Evolutionary conservation across 2,113 vertebrate species (phyloP).

Genomic region (Bathybates hornii): DNA sequence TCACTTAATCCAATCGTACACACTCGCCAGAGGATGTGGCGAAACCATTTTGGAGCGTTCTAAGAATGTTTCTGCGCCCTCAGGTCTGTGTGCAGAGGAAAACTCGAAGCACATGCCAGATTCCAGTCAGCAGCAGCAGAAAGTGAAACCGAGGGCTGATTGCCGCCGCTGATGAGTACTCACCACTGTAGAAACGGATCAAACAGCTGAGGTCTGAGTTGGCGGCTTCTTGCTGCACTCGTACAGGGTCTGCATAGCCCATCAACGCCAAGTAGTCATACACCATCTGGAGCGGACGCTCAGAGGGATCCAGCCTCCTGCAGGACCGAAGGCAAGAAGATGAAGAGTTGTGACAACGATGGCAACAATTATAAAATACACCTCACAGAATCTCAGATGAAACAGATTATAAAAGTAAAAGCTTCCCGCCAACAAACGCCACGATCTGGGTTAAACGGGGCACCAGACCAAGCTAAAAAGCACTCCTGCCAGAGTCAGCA

Average conservation of each 20-base stretch:
- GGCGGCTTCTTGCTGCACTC: conserved; percentile 88
- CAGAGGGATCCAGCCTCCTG: conserved; percentile 85
- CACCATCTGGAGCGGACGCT: conserved; percentile 89
- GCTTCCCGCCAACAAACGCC: background rate
- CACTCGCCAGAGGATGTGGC: background rate
- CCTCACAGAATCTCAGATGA: background rate
- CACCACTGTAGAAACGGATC: conserved; percentile 94
- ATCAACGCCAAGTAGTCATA: conserved; percentile 86
- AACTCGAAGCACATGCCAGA: background rate
- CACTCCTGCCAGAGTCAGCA: background rate
- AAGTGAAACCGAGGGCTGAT: background rate
- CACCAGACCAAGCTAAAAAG: background rate
- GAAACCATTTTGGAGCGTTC: background rate
- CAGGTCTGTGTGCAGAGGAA: background rate
- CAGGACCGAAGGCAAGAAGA: background rate
- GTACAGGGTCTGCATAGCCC: conserved; percentile 84
- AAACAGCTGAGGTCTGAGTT: conserved; percentile 94
- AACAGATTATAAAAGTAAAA: background rate
- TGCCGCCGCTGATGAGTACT: conserved; percentile 46
- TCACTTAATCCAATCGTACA: background rate
- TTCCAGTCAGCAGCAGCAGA: background rate
- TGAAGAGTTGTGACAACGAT: background rate
- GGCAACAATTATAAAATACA: background rate
- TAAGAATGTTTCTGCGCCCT: background rate
- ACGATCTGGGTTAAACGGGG: background rate